Base-by-base conservation (phyloP, 2,797 vertebrate species). In the Anguilla marmorata region DNA sequence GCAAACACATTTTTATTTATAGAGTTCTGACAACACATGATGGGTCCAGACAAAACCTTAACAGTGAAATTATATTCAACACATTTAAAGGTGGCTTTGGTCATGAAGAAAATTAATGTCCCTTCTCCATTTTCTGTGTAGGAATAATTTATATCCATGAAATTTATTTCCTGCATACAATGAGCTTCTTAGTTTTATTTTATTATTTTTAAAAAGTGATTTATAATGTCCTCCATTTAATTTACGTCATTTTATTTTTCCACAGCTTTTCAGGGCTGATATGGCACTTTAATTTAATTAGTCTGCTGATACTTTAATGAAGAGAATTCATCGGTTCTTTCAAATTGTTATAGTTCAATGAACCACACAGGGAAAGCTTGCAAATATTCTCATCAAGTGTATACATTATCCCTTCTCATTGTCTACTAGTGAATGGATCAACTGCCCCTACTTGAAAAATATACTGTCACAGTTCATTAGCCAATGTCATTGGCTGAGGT, bases 281-380 rank as follows among this genome's bases (percentile, higher is more conserved):
- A 90, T 90, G 92, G 88, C 93, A 90, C 90, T 94, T 93, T 95
- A 94, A 95, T 92, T 89, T 94, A 94, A 95, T 94, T 94, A 95
- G 90, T 90, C 88, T 6, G 45, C 86, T 89, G 0, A 27, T 56
- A 54, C 50, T 79, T 87, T 92, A 92, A 93, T 93, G 87, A 58
- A 30, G 88, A 90, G 90, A 87, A n/a, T 90, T 91, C 89, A 91
- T 79, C 74, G 88, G 92, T 91, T 91, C 90, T 45, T 87, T 92
- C 85, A 0, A 91, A 90, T 90, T 90, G 89, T 90, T 91, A 91
- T 91, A 88, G 90, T 88, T 91, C 90, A 91, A 91, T 92, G 90
- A 91, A 90, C 88, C 88, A 72, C 69, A 85, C 72, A 88, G 90
- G 89, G 41, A 87, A 56, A 86, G 86, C 88, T 88, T 16, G 41